Conservation (phyloP, 2,113 vertebrate genomes). For the Boulengeromyrus knoepffleri region DNA sequence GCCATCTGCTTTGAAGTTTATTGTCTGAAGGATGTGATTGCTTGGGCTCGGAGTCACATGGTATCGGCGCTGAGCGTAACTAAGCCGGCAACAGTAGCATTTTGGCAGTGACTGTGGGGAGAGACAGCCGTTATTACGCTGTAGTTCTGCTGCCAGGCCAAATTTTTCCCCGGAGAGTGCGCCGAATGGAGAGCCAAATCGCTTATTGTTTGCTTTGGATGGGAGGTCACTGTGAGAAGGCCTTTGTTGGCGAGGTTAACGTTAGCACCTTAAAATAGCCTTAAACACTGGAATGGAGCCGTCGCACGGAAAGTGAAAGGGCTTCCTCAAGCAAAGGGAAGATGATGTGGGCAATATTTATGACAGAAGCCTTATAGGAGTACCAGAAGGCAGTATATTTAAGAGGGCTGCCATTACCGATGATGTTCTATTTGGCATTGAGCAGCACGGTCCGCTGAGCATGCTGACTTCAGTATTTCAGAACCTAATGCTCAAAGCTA, state of each 20-base stretch:
- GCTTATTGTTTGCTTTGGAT: not conserved
- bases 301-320: slow-evolving; percentile 14
- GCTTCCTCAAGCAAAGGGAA: slow-evolving; percentile 17
- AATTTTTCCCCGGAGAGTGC: not conserved
- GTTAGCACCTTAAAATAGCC: not conserved
- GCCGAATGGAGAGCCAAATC: not conserved
- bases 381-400: slow-evolving; percentile 21
- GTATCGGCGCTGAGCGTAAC: slow-evolving; percentile 14
- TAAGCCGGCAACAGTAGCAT: not conserved
- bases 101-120: slow-evolving; percentile 8
- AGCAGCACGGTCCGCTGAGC: not conserved
- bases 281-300: not conserved
- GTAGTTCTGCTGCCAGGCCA: not conserved
- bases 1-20: slow-evolving; percentile 41
- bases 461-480: slow-evolving; percentile 31
- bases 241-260: slow-evolving; percentile 1
- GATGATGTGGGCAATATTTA: slow-evolving; percentile 38
- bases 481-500: slow-evolving; percentile 28
- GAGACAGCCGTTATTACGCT: not conserved
- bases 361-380: slow-evolving; percentile 18
- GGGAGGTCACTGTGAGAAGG: not conserved
- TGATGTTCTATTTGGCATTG: slow-evolving; percentile 41
- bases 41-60: slow-evolving; percentile 7
- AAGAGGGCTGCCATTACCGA: slow-evolving; percentile 18
- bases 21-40: slow-evolving; percentile 34